These are phyloP conservation scores for Paracyclopina nana DNA, from an alignment of 1,140 invertebrate genomes.

Conservation along the genomic window DNA sequence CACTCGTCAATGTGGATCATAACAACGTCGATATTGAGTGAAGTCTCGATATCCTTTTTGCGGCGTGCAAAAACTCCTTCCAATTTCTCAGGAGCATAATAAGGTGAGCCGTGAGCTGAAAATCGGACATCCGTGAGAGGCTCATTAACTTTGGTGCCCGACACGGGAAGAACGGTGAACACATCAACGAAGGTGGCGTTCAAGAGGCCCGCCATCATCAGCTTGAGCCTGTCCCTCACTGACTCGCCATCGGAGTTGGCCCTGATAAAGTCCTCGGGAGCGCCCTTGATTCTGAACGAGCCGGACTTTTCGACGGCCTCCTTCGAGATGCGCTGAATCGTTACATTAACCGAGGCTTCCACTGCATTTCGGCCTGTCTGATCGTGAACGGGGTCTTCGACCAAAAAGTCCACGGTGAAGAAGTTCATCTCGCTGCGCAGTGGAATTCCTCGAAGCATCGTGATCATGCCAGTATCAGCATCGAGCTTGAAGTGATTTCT, in stretches of 20 bases:
- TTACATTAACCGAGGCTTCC: conserved; percentile 54
- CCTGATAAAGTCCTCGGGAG: conserved; percentile 60
- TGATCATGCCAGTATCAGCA: conserved; percentile 54
- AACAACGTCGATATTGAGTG: conserved; percentile 45
- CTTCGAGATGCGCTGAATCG: conserved; percentile 59
- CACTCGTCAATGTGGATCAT: conserved; percentile 77
- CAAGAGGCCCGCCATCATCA: conserved; percentile 36
- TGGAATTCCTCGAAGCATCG: conserved; percentile 43
- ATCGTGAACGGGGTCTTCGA: conserved; percentile 12
- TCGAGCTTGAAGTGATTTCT: conserved; percentile 44
- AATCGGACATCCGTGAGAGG: conserved; percentile 55
- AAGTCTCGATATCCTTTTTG: conserved; percentile 44
- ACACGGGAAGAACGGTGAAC: conserved; percentile 26
- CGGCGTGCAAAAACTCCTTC: conserved; percentile 50
- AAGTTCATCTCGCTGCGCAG: conserved; percentile 5
- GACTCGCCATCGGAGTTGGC: conserved; percentile 23
- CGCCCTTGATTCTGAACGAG: conserved; percentile 59
- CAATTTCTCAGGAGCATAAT: conserved; percentile 60
- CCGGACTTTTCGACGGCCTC: conserved; percentile 73
- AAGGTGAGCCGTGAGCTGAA: conserved; percentile 75
- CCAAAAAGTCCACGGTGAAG: background rate
- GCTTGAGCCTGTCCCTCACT: background rate
- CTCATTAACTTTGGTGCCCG: conserved; percentile 40
- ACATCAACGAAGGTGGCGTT: conserved; percentile 40
- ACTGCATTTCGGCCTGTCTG: conserved; percentile 36